These are phyloP conservation scores for Cactoblastis cactorum DNA, from an alignment of 2,888 invertebrate species.

Conservation along the genomic window DNA sequence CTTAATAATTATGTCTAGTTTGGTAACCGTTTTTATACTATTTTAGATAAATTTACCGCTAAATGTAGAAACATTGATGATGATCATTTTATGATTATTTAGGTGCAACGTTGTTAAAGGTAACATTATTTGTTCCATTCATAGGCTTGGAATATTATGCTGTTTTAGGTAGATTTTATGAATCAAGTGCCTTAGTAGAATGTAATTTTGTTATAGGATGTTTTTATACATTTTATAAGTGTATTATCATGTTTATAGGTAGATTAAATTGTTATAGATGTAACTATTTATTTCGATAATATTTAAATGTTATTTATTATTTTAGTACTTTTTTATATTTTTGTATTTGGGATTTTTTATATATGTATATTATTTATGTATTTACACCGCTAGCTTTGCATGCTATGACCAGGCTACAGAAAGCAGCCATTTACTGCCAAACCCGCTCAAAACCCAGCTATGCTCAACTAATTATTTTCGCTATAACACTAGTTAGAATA, in stretches of 20 bases:
- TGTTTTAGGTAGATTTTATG: slow-evolving; percentile 1
- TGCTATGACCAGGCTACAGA: not conserved
- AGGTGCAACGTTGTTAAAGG: slow-evolving; percentile 23
- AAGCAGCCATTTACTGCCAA: not conserved
- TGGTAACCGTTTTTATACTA: not conserved
- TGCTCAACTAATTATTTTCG: not conserved
- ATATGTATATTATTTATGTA: not conserved
- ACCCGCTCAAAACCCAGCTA: not conserved
- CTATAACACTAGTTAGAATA: not conserved
- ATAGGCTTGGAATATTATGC: slow-evolving; percentile 1
- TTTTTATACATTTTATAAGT: not conserved
- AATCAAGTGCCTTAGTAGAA: slow-evolving; percentile 2
- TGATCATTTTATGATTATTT: slow-evolving; percentile 19
- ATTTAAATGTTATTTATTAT: not conserved
- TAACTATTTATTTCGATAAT: not conserved
- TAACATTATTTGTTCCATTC: slow-evolving; percentile 13
- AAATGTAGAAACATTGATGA: slow-evolving; percentile 18
- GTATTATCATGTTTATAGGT: not conserved
- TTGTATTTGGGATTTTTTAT: not conserved
- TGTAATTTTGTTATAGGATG: not conserved
- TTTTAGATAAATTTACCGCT: slow-evolving; percentile 10
- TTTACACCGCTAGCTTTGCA: slow-evolving; percentile 3
- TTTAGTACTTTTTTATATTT: not conserved
- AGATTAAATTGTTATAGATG: not conserved
- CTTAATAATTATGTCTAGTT: slow-evolving; percentile 11